These are phyloP conservation scores for Carettochelys insculpta DNA, from an alignment of 2,113 vertebrate genomes.

Conservation along the genomic window DNA sequence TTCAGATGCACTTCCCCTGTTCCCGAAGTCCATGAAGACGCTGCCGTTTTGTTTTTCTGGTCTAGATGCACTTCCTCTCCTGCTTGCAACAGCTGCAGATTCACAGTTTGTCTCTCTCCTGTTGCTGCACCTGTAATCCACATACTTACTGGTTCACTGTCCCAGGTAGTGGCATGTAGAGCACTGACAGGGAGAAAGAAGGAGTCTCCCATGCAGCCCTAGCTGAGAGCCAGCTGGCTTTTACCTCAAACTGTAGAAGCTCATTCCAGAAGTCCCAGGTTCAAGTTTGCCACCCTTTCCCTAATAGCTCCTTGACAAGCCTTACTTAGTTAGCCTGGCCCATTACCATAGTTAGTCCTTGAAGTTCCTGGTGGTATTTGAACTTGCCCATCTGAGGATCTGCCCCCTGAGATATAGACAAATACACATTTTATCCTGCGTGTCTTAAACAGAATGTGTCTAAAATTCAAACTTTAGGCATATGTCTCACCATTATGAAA, in stretches of 20 bases:
- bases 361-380: not conserved
- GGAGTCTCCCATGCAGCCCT: no score
- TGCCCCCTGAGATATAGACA: not conserved
- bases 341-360: not conserved
- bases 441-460: not conserved
- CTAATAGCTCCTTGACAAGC: not conserved
- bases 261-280: no score
- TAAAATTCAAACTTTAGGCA: not conserved
- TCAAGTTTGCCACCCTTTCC: no score
- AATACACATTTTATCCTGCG: not conserved
- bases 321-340: fast-evolving
- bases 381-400: not conserved
- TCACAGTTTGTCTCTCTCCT: not conserved
- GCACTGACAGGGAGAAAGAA: no score
- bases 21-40: not conserved
- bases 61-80: not conserved
- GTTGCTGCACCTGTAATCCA: not conserved
- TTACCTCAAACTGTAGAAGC: no score
- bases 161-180: no score
- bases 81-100: not conserved
- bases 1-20: not conserved
- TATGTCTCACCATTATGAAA: not conserved
- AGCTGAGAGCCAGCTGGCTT: no score
- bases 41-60: not conserved
- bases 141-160: no score